These are phyloP conservation scores for Phacellophora camtschatica DNA, from an alignment of 30 jellyfish, hydroid and myxozoan genomes.

Conservation along the genomic window DNA sequence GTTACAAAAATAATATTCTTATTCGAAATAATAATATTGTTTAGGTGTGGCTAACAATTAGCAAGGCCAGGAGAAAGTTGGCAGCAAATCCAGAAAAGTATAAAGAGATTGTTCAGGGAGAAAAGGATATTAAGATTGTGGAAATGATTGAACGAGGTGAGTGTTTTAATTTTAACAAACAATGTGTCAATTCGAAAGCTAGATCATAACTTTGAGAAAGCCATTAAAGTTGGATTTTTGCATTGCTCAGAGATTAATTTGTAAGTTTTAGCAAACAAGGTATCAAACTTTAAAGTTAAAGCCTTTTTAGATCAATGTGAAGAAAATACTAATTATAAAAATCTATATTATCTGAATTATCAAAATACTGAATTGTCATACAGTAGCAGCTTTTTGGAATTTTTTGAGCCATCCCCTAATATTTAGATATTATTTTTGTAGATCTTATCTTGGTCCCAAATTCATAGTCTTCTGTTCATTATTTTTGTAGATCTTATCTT, in stretches of 20 bases:
- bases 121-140: conserved; percentile 57
- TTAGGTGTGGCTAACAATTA: conserved; percentile 81
- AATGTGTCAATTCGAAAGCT: no score
- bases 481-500: not conserved
- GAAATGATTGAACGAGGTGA: conserved; percentile 67
- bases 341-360: not conserved
- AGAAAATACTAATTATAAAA: not conserved
- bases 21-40: no score
- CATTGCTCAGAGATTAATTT: no score
- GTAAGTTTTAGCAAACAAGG: no score
- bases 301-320: not conserved
- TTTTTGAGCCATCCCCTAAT: not conserved
- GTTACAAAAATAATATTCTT: no score
- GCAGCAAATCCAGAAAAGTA: conserved; percentile 55
- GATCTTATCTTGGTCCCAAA: not conserved
- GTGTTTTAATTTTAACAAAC: not conserved
- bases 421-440: not conserved
- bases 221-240: not conserved
- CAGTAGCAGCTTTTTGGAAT: not conserved
- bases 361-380: not conserved
- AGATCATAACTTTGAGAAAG: no score
- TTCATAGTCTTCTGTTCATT: not conserved
- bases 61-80: conserved; percentile 62
- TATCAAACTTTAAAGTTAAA: not conserved
- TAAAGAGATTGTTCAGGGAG: conserved; percentile 61